These are phyloP conservation scores for Nycticorax nycticorax DNA, from an alignment of 2,113 vertebrate genomes.

Conservation along the genomic window DNA sequence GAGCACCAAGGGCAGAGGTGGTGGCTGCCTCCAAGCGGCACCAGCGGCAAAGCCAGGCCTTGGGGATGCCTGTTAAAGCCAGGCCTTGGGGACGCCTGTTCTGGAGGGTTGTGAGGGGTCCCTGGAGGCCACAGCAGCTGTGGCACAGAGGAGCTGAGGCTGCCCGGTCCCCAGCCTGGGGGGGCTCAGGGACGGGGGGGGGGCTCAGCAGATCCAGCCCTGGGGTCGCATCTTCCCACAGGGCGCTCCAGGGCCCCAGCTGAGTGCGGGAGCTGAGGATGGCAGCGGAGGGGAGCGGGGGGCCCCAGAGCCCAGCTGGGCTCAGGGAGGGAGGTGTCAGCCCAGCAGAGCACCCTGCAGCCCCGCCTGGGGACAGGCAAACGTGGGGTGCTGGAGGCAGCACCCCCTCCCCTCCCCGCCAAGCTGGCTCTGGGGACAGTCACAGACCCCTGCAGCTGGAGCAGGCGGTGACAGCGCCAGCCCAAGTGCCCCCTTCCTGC, in stretches of 20 bases:
- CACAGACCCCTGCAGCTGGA: background rate
- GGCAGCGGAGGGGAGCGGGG: background rate
- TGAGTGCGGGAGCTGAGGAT: background rate
- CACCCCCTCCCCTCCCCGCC: background rate
- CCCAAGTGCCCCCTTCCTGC: background rate
- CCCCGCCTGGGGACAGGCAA: background rate
- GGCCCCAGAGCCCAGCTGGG: background rate
- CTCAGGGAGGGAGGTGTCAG: background rate
- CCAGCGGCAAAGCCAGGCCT: background rate
- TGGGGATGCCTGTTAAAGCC: background rate
- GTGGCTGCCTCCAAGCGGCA: accelerated
- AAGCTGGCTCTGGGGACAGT: background rate
- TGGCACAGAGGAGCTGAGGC: background rate
- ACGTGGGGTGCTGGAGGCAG: background rate
- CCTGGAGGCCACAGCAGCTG: background rate
- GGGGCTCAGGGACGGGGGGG: background rate
- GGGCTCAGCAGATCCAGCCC: background rate
- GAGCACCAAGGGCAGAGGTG: slow-evolving; percentile 40
- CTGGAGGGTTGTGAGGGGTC: background rate
- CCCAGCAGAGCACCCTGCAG: background rate
- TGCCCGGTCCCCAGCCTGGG: background rate
- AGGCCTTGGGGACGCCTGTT: background rate
- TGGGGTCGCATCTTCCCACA: background rate
- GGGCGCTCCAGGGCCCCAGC: background rate
- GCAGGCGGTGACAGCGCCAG: background rate